These are phyloP conservation scores for Aphelenchoides bicaudatus DNA, from an alignment of 2,888 invertebrate species.

Conservation along the genomic window DNA sequence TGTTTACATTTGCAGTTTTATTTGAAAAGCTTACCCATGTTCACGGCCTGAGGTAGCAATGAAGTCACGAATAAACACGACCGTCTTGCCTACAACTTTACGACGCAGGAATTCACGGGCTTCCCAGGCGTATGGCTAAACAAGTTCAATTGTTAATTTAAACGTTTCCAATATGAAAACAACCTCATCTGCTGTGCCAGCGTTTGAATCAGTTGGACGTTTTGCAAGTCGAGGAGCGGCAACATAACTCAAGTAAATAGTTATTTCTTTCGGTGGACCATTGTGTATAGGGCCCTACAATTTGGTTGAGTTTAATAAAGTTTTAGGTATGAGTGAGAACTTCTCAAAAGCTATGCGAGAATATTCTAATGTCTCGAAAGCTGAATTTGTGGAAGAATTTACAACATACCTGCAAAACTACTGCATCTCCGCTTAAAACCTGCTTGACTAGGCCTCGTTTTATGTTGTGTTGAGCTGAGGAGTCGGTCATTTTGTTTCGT, in stretches of 20 bases:
- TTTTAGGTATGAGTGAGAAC: no score
- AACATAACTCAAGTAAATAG: slow-evolving; percentile 82
- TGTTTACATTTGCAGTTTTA: slow-evolving; percentile 33
- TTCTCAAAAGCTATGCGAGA: no score
- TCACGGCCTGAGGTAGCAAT: slow-evolving; percentile 73
- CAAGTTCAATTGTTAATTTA: slow-evolving; percentile 50
- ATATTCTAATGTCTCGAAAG: no score
- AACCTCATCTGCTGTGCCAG: slow-evolving; percentile 51
- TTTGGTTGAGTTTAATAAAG: no score
- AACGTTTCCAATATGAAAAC: slow-evolving; percentile 8
- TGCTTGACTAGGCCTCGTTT: slow-evolving; percentile 44
- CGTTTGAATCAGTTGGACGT: slow-evolving; percentile 68
- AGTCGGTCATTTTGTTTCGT: slow-evolving; percentile 8
- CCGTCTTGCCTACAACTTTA: slow-evolving; percentile 74
- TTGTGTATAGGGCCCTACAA: slow-evolving; percentile 73
- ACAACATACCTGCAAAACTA: slow-evolving; percentile 88
- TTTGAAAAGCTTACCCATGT: slow-evolving; percentile 71
- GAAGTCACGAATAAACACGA: slow-evolving; percentile 75
- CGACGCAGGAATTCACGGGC: slow-evolving; percentile 89
- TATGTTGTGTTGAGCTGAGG: slow-evolving; percentile 11
- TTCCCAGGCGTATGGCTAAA: slow-evolving; percentile 90
- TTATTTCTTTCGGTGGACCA: slow-evolving; percentile 78
- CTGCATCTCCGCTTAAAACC: slow-evolving; percentile 92
- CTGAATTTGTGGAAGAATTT: no score
- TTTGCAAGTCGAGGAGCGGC: slow-evolving; percentile 85